phyloP scores from a whole-genome alignment of 1,140 invertebrate genomes.

The Atopsyche davidsoni region DNA sequence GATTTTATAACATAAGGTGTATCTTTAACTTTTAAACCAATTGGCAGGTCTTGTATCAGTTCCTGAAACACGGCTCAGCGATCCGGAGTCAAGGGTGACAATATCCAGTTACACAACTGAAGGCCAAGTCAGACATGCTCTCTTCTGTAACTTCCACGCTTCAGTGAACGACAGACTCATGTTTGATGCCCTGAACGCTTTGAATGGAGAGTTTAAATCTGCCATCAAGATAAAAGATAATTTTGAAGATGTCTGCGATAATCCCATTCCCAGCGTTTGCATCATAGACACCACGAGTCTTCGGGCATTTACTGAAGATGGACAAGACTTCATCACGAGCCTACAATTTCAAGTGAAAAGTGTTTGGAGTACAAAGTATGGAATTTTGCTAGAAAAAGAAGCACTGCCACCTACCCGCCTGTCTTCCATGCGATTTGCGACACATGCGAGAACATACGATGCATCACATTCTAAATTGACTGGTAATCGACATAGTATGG shows the following conservation, averaged over 20 bases:
- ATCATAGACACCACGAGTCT: conserved; percentile 71
- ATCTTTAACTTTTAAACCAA: too few species aligned
- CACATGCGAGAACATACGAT: conserved; percentile 15
- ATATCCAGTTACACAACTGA: conserved; percentile 74
- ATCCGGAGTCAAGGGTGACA: conserved; percentile 47
- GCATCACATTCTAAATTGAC: conserved; percentile 2
- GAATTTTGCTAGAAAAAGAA: conserved; percentile 69
- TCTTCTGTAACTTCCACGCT: conserved; percentile 70
- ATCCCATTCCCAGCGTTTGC: conserved; percentile 56
- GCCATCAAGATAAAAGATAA: conserved; percentile 45
- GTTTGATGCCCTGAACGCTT: conserved; percentile 43
- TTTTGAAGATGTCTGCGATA: conserved; percentile 39
- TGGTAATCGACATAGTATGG: conserved; percentile 13
- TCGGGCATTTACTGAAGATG: conserved; percentile 70
- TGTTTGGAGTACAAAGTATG: conserved; percentile 72
- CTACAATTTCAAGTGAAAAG: conserved; percentile 78
- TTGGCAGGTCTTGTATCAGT: conserved; percentile 42
- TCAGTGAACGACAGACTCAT: conserved; percentile 51
- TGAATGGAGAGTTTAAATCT: conserved; percentile 42
- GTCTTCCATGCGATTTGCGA: conserved; percentile 33
- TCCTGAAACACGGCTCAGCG: conserved; percentile 40
- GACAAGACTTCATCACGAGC: conserved; percentile 74
- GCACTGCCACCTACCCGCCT: conserved; percentile 38
- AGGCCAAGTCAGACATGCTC: conserved; percentile 71
- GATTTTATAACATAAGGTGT: too few species aligned